phyloP scores from a whole-genome alignment of 2,113 vertebrate species.

The Ophthalmolycus amberensis region DNA sequence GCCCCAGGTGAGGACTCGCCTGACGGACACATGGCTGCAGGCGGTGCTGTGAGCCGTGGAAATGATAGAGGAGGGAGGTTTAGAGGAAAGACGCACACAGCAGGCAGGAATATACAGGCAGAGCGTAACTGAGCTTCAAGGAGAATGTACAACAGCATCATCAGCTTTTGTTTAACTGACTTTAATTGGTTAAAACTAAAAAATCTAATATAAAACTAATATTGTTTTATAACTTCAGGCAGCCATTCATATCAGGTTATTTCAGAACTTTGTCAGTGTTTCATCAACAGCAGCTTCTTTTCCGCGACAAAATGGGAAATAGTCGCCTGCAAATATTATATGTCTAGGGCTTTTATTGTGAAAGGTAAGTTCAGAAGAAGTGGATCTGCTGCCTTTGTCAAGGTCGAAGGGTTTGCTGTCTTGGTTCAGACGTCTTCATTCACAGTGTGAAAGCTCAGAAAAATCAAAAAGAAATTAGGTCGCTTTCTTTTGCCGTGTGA shows the following conservation, averaged over 20 bases:
- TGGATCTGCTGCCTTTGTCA: background rate
- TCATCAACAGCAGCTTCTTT: background rate
- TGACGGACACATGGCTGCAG: conserved; percentile 46
- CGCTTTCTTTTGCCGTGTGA: background rate
- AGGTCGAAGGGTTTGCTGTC: background rate
- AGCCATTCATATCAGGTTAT: background rate
- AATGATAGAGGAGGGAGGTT: background rate
- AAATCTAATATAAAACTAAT: background rate
- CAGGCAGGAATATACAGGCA: background rate
- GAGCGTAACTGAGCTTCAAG: background rate
- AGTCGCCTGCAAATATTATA: background rate
- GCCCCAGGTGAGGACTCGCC: conserved; percentile 39
- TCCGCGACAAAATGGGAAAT: background rate
- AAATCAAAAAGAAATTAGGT: too few relatives aligned
- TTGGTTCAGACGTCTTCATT: background rate
- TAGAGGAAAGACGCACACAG: background rate
- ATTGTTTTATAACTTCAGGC: background rate
- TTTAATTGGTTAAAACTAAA: background rate
- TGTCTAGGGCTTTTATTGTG: background rate
- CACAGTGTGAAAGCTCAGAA: background rate
- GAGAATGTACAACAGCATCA: background rate
- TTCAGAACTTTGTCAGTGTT: background rate
- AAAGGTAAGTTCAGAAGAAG: background rate
- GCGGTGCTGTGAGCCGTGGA: conserved; percentile 35
- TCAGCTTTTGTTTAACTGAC: background rate